A percentile compares a stretch with the other conserved stretches of the same genome.
Conservation (phyloP, 2,797 vertebrate species). For the Notoglanidium macrostoma region DNA sequence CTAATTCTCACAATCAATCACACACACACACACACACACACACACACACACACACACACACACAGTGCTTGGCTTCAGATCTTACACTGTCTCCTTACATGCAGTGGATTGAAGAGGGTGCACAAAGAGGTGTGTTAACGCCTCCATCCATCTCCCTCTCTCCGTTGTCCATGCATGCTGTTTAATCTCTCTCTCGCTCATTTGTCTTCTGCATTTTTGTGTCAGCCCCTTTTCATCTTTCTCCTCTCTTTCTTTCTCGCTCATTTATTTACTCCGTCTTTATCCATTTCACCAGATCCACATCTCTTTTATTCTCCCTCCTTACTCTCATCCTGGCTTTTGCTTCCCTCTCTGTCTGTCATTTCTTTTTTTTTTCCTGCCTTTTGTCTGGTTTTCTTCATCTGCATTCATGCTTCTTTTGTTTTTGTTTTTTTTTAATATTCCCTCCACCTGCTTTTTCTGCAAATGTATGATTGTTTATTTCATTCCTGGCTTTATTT, state of each 20-base stretch:
- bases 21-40: neutral
- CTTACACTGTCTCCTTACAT: neutral
- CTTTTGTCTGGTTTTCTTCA: neutral
- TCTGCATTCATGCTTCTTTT: neutral
- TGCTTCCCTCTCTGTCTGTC: neutral
- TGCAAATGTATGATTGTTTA: neutral
- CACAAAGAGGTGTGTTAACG: conserved; percentile 4
- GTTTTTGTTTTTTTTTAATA: neutral
- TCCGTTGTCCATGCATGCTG: conserved; percentile 23
- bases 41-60: neutral
- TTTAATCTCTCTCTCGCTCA: neutral
- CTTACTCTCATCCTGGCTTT: neutral
- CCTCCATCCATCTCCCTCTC: conserved; percentile 17
- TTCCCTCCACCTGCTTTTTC: neutral
- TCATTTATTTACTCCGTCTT: conserved; percentile 4
- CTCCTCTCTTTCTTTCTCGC: neutral
- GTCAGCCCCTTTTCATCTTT: conserved; percentile 11
- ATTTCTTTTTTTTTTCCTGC: neutral
- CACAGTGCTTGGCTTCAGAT: neutral
- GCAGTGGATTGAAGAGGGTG: conserved; percentile 13
- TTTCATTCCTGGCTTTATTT: neutral
- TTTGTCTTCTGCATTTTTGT: neutral
- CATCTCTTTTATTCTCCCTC: neutral
- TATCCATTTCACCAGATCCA: neutral
- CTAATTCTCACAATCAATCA: conserved; percentile 35